Conservation (phyloP, 23 tunicate genomes). For the Pegea sp. region DNA sequence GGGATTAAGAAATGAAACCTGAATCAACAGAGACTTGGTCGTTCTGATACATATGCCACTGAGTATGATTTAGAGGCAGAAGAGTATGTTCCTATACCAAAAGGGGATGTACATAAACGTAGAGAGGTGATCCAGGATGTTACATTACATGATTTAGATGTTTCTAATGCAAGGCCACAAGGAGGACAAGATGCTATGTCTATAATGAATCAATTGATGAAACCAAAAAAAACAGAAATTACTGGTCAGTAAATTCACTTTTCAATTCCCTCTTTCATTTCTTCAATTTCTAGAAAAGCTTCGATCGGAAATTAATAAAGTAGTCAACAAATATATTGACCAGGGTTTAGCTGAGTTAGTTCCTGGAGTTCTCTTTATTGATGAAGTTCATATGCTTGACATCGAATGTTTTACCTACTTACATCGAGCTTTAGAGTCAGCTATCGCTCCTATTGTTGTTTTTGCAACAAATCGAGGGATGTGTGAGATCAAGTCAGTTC, state of each 20-base stretch:
- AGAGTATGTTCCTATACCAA: conserved; percentile 96
- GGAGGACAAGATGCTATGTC: conserved; percentile 98
- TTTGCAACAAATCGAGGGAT: conserved; percentile 72
- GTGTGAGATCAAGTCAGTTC: conserved; percentile 46
- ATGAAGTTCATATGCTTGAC: conserved; percentile 97
- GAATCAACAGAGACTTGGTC: conserved; percentile 36
- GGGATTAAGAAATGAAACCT: background rate
- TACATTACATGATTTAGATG: conserved; percentile 91
- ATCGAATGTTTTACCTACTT: conserved; percentile 98
- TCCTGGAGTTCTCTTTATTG: conserved; percentile 98
- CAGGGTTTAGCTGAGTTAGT: conserved; percentile 98
- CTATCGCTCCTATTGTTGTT: conserved; percentile 93
- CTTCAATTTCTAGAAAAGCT: conserved; percentile 97
- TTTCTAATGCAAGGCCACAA: conserved; percentile 95
- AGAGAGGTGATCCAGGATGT: conserved; percentile 98
- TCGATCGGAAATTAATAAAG: conserved; percentile 91
- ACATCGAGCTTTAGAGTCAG: conserved; percentile 91
- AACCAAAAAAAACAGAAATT: conserved; percentile 98
- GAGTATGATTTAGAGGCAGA: conserved; percentile 98
- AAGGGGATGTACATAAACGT: conserved; percentile 96
- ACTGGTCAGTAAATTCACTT: conserved; percentile 46
- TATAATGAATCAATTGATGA: conserved; percentile 84
- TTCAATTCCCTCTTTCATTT: too few species aligned
- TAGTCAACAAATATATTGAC: conserved; percentile 97
- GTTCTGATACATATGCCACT: conserved; percentile 96